Conservation (phyloP, 2,888 invertebrate genomes). For the Lasioglossum marginatum region DNA sequence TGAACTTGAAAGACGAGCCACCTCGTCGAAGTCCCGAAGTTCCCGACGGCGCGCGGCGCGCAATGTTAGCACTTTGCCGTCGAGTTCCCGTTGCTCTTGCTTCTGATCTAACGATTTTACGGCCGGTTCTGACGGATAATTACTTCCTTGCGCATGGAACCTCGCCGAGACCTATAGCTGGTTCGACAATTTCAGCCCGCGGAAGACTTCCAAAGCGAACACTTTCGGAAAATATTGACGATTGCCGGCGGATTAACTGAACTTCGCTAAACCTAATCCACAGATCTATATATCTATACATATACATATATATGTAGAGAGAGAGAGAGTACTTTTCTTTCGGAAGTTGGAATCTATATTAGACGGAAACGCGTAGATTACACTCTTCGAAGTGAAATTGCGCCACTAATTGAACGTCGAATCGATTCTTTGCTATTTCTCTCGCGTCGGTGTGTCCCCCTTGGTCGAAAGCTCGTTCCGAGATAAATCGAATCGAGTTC, state of each 20-base stretch:
- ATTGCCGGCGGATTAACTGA: constrained; percentile 6
- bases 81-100: constrained; percentile 25
- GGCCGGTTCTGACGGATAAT: constrained; percentile 41
- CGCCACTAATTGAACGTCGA: background rate
- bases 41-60: constrained; percentile 35
- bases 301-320: no score
- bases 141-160: constrained; percentile 38
- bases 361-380: background rate
- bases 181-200: background rate
- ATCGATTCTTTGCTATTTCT: constrained; percentile 8
- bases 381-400: background rate
- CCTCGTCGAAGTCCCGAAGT: constrained; percentile 49
- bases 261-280: background rate
- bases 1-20: constrained; percentile 63
- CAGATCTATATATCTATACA: background rate
- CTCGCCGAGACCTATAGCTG: background rate
- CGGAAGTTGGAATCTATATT: background rate
- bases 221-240: background rate
- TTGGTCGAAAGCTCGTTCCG: background rate
- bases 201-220: background rate
- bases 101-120: constrained; percentile 25
- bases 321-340: background rate
- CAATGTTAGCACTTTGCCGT: constrained; percentile 54
- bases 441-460: background rate
- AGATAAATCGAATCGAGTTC: background rate